Evolutionary conservation across 2,113 vertebrate genomes (phyloP).

Genomic region (Erythrolamprus reginae): DNA sequence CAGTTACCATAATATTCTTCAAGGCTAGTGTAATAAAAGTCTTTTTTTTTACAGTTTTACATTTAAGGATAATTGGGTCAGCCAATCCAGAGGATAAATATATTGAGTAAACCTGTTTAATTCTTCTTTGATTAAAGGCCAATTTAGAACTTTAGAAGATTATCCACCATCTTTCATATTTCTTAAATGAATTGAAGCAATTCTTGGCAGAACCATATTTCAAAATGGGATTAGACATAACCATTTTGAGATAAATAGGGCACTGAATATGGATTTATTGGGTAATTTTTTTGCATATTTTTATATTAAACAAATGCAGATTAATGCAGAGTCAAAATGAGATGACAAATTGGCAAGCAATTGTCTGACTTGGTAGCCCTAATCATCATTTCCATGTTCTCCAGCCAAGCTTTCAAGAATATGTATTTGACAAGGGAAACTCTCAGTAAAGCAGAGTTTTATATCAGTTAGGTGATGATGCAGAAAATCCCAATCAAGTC

Average conservation of each 20-base stretch:
- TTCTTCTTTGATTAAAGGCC: background rate
- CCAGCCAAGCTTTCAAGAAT: background rate
- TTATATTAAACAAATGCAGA: background rate
- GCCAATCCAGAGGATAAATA: background rate
- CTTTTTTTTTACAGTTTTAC: background rate
- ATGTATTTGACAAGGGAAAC: background rate
- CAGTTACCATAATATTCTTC: background rate
- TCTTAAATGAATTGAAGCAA: background rate
- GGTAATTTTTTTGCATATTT: background rate
- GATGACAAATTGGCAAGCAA: background rate
- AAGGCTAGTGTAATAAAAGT: background rate
- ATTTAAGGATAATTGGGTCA: background rate
- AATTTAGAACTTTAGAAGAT: background rate
- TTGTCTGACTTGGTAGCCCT: background rate
- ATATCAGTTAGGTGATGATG: background rate
- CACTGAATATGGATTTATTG: background rate
- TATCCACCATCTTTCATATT: background rate
- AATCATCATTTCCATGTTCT: background rate
- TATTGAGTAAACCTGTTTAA: background rate
- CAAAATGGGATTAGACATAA: background rate
- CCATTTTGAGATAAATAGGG: background rate
- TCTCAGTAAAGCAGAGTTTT: background rate
- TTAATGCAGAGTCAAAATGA: background rate
- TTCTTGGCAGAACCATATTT: background rate
- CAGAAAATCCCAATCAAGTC: background rate